A percentile compares a stretch with the other conserved stretches of the same genome.
These are phyloP conservation scores for Spheniscus mendiculus DNA, from an alignment of 2,113 vertebrate species.

Conservation along the genomic window DNA sequence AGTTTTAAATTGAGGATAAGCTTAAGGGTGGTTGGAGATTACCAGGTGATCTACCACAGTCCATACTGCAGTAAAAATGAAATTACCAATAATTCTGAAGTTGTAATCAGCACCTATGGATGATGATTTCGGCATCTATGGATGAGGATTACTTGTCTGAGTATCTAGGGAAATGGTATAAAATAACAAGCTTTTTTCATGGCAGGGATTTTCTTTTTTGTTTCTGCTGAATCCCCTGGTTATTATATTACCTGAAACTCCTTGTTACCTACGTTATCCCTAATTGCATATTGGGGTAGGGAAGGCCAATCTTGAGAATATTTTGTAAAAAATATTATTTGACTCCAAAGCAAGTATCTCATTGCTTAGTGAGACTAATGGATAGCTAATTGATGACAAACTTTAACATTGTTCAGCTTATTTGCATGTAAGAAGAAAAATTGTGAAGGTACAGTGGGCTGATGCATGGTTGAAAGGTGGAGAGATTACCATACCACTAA, in stretches of 20 bases:
- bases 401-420: background rate
- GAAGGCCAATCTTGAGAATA: background rate
- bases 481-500: background rate
- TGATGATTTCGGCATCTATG: background rate
- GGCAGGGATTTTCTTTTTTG: background rate
- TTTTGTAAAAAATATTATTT: background rate
- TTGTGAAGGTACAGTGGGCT: background rate
- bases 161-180: background rate
- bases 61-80: background rate
- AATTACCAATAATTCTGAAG: background rate
- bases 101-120: background rate
- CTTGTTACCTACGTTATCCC: background rate
- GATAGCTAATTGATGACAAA: background rate
- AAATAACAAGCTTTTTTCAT: background rate
- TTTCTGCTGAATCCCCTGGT: background rate
- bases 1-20: background rate
- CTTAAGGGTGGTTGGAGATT: background rate
- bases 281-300: background rate
- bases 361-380: background rate
- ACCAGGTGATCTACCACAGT: too few relatives aligned
- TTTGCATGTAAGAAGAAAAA: background rate
- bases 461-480: background rate
- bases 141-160: background rate
- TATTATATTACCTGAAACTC: background rate
- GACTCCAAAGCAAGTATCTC: background rate